phyloP scores from a whole-genome alignment of 1,140 invertebrate species.

The Calephelis nemesis region DNA sequence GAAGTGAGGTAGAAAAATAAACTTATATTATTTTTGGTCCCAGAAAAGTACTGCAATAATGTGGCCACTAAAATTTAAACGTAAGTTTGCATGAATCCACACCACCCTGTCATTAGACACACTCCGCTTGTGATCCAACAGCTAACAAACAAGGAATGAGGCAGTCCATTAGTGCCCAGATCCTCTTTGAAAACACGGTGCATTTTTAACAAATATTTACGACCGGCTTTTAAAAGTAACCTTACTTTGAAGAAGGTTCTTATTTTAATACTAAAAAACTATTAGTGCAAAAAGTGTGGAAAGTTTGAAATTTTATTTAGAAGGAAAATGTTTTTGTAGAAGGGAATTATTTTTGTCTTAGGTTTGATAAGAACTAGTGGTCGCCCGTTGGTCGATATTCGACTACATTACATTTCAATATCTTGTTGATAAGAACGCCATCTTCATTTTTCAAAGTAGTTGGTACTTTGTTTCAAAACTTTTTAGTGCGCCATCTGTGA shows the following conservation, averaged over 20 bases:
- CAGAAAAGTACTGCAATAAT: background rate
- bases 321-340: background rate
- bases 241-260: conserved; percentile 19
- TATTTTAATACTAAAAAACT: conserved; percentile 14
- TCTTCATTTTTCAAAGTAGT: too few species aligned
- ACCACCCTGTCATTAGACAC: conserved; percentile 33
- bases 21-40: background rate
- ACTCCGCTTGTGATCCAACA: conserved; percentile 42
- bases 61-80: conserved; percentile 1
- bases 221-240: conserved; percentile 25
- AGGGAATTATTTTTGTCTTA: too few species aligned
- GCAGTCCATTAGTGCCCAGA: conserved; percentile 50
- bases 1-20: too few species aligned
- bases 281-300: conserved; percentile 15
- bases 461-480: too few species aligned
- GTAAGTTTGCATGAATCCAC: background rate
- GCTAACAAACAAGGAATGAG: conserved; percentile 50
- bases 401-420: too few species aligned
- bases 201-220: conserved; percentile 43
- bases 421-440: too few species aligned
- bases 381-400: too few species aligned
- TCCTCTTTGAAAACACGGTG: conserved; percentile 39
- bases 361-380: too few species aligned
- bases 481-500: too few species aligned
- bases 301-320: background rate